Base-by-base conservation (phyloP, 2,113 vertebrate genomes). In the Zapornia atra region DNA sequence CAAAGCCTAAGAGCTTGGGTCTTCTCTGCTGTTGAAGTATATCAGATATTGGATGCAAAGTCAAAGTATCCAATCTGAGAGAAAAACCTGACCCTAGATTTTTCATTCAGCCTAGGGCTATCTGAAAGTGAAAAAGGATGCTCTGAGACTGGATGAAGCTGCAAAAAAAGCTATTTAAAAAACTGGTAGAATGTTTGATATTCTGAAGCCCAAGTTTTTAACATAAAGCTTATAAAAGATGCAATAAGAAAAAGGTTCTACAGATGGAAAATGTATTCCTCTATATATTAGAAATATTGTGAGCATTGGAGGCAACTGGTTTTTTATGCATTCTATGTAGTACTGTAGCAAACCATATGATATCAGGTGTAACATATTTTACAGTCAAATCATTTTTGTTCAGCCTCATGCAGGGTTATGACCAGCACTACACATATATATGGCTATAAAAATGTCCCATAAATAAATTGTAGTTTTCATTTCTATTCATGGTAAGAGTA, bases 391-490 rank as follows among this genome's bases (percentile, higher is more conserved):
- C 13, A 69, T 86, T 96, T 94, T 78, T 15, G 1, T 93, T 95
- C 87, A 92, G 90, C 29, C 44, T 86, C 60, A 82, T 87, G 63
- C n/a, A 93, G 53, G 91, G 70, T 95, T 97, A 96, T 96, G 94
- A 90, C 86, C 87, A 92, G 64, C 60, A 34, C 70, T 68, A 91
- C 68, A 93, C 11, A 59, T 78, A 88, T 48, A 88, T 51, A 89
- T 9, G 46, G 48, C 94, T 50, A 97, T 97, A 96, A 97, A 97
- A 94, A 26, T 92, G 95, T 96, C 97, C 80, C 4, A 13, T 84
- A 94, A 92, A 95, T 97, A 97, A 97, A 96, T 83, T 95, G 96
- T 92, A 54, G 92, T 72, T 96, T 97, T 97, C 97, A 97, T 97
- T 96, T 95, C 96, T 91, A 92, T 95, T 95, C 87, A 79, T 89